Percentiles rank a stretch among this genome's conserved stretches.
Conservation (phyloP, 2,797 vertebrate genomes). For the Chelon auratus region DNA sequence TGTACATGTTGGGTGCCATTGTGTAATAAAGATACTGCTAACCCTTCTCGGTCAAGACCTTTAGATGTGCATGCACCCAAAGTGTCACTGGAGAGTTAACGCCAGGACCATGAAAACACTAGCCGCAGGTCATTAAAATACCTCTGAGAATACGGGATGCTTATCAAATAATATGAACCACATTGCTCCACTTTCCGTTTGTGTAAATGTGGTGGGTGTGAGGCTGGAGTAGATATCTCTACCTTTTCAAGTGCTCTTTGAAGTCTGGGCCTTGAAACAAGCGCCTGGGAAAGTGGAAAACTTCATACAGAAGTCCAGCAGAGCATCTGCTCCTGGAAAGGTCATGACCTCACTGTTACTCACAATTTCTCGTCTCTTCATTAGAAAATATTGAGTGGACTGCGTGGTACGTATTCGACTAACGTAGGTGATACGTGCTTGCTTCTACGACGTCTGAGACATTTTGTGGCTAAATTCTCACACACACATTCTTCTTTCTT, state of each 20-base stretch:
- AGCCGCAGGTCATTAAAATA: conserved; percentile 85
- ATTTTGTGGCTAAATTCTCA: conserved; percentile 7
- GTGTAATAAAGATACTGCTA: conserved; percentile 64
- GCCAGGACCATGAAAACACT: conserved; percentile 82
- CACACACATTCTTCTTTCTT: not conserved
- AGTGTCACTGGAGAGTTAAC: conserved; percentile 64
- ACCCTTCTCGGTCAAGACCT: conserved; percentile 45
- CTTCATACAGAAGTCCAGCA: conserved; percentile 44
- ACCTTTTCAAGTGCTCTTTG: conserved; percentile 85
- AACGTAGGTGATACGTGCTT: not conserved
- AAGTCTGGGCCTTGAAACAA: conserved; percentile 76
- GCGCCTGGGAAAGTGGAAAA: conserved; percentile 75
- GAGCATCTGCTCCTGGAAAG: conserved; percentile 56
- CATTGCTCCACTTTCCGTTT: conserved; percentile 78
- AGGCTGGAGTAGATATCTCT: conserved; percentile 76
- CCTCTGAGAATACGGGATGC: conserved; percentile 88
- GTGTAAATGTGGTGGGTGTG: conserved; percentile 59
- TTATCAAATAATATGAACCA: conserved; percentile 93
- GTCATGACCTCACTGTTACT: conserved; percentile 49
- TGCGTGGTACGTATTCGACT: not conserved
- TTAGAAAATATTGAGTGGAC: not conserved
- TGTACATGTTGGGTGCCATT: conserved; percentile 47
- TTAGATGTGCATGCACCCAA: conserved; percentile 54
- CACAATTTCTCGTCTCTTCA: conserved; percentile 10
- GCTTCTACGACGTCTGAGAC: conserved; percentile 6